Percentiles rank a stretch among this genome's conserved stretches.
Evolutionary conservation across 1,140 invertebrate species (phyloP).

Genomic region (Caenorhabditis briggsae): DNA sequence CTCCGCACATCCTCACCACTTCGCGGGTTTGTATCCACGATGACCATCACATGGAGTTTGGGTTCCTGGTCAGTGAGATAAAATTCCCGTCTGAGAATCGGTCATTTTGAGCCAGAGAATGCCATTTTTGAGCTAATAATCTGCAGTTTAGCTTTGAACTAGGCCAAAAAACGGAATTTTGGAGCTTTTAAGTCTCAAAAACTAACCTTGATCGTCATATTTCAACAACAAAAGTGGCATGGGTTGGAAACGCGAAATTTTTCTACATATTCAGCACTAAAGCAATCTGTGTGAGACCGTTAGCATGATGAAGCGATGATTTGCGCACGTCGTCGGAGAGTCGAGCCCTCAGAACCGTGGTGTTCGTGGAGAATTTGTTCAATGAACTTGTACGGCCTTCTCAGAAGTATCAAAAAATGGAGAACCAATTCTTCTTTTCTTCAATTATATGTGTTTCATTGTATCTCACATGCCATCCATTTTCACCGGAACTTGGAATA

Average conservation of each 20-base stretch:
- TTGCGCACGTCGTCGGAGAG: conserved; percentile 69
- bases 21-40: conserved; percentile 50
- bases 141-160: too few relatives aligned
- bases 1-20: not conserved
- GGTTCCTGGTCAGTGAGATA: conserved; percentile 68
- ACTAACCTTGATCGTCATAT: conserved; percentile 69
- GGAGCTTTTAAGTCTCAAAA: not conserved
- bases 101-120: not conserved
- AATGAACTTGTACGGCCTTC: too few relatives aligned
- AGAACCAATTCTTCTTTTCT: too few relatives aligned
- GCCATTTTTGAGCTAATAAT: too few relatives aligned
- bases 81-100: conserved; percentile 70
- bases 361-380: not conserved
- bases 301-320: conserved; percentile 66
- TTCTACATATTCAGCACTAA: conserved; percentile 70
- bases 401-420: too few relatives aligned
- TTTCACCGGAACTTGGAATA: too few relatives aligned
- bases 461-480: too few relatives aligned
- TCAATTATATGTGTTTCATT: too few relatives aligned
- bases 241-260: conserved; percentile 66
- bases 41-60: conserved; percentile 46
- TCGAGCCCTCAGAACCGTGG: conserved; percentile 49
- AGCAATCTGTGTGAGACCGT: conserved; percentile 71
- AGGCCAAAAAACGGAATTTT: not conserved
- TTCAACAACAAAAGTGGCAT: conserved; percentile 66